Base-by-base conservation (phyloP, 2,888 invertebrate species). In the Lymantria dispar region DNA sequence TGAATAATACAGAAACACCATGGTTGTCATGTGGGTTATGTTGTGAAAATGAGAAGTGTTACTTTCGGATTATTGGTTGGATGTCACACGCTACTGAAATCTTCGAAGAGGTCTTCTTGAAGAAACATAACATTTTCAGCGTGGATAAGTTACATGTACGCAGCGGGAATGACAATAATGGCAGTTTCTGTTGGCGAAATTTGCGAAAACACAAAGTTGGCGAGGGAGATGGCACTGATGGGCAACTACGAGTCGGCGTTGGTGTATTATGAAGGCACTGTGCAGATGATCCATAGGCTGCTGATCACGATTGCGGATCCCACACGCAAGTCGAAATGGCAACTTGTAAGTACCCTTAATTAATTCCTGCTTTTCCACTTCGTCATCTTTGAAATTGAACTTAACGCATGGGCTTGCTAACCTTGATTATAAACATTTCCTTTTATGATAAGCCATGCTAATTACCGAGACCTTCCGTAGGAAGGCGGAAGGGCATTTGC, bases 211-310 rank as follows among this genome's bases (percentile, higher is more conserved):
- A 96, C 98, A 54, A 98, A 97, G 88, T 89, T 98, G 86, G 99
- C 98, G 52, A 93, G 99, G 76, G 98, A 99, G 92, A 97, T 96
- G 95, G 97, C 98, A 57, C 92, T 99, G 74, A 95, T 97, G 80
- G 98, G 99, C 15, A 98, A 98, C 87, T 99, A 99, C 80, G 98
- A 99, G 77, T 96, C 97, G 59, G 96, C 99, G 22, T 94, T 96
- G 64, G 96, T 98, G 52, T 98, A 98, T 86, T 98, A 98, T 81
- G 97, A 98, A 83, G 97, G 97, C 47, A 96, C 97, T 9, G 94
- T 98, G 52, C 97, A 98, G 82, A 97, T 98, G 93, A 95, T 99
- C 70, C 96, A 96, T 72, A 94, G 96, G 71, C 93, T 98, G 54
- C 92, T 98, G 42, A 92, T 94, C 31, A 95, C 95, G 47, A 96